Conservation (phyloP, 2,113 vertebrate genomes). For the Epinephelus lanceolatus region DNA sequence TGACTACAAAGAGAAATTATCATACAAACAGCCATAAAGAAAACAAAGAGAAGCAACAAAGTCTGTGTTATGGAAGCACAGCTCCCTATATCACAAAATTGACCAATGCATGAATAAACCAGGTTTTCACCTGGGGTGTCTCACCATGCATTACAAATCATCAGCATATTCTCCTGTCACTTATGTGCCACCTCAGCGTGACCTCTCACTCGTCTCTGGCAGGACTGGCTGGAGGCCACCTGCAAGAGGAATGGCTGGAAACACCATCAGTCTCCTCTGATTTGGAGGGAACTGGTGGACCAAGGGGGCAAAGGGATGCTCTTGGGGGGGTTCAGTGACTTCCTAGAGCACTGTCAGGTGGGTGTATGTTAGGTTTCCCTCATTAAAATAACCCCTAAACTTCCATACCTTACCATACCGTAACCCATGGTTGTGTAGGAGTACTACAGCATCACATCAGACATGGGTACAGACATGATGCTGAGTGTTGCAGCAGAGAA, state of each 20-base stretch:
- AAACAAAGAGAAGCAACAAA: too few species aligned
- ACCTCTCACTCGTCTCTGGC: background rate
- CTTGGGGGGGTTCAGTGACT: constrained; percentile 91
- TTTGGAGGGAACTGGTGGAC: constrained; percentile 94
- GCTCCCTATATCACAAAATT: too few species aligned
- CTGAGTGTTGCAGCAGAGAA: constrained; percentile 89
- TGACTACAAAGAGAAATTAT: too few species aligned
- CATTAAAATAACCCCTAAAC: background rate
- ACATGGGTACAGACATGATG: constrained; percentile 86
- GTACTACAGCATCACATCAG: constrained; percentile 88
- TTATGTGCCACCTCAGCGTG: background rate
- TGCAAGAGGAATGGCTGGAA: constrained; percentile 90
- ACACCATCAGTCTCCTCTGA: constrained; percentile 88
- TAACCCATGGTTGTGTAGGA: constrained; percentile 72
- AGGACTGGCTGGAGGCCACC: constrained; percentile 89
- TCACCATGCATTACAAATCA: background rate
- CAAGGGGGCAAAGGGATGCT: constrained; percentile 91
- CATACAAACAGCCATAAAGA: too few species aligned
- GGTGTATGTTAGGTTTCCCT: background rate
- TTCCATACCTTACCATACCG: background rate
- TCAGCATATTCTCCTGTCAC: background rate
- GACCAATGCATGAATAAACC: too few species aligned
- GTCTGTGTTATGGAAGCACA: too few species aligned
- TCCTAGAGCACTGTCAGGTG: constrained; percentile 93
- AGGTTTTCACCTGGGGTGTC: too few species aligned